Conservation (phyloP, 2,888 invertebrate species). For the Gymnosoma rotundatum region DNA sequence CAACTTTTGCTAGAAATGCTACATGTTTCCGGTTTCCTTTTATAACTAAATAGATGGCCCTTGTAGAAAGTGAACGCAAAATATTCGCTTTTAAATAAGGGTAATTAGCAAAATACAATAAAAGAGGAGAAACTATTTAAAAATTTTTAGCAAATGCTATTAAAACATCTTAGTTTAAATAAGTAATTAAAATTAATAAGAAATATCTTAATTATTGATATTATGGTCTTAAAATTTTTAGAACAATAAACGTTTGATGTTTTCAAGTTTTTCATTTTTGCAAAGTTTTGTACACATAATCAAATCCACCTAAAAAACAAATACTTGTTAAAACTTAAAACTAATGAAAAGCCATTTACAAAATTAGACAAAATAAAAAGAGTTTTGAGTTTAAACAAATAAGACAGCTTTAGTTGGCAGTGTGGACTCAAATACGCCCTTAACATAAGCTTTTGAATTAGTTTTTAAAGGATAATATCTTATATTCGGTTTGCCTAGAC, state of each 20-base stretch:
- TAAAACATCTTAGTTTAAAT: background rate
- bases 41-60: constrained; percentile 49
- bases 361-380: background rate
- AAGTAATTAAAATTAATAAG: too few species aligned
- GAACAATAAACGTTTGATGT: background rate
- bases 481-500: too few species aligned
- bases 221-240: background rate
- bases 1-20: constrained; percentile 39
- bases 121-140: background rate
- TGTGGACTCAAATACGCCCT: too few species aligned
- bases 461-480: too few species aligned
- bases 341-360: constrained; percentile 14
- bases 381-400: too few species aligned
- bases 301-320: background rate
- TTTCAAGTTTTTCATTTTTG: background rate
- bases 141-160: background rate
- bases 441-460: too few species aligned
- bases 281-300: background rate
- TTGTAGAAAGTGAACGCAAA: constrained; percentile 1
- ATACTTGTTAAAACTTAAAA: constrained; percentile 12
- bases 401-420: too few species aligned
- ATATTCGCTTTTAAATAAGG: constrained; percentile 16
- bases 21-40: constrained; percentile 69
- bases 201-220: background rate
- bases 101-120: constrained; percentile 47